Evolutionary conservation across 2,113 vertebrate species (phyloP).

Genomic region (Cyprinodon variegatus): DNA sequence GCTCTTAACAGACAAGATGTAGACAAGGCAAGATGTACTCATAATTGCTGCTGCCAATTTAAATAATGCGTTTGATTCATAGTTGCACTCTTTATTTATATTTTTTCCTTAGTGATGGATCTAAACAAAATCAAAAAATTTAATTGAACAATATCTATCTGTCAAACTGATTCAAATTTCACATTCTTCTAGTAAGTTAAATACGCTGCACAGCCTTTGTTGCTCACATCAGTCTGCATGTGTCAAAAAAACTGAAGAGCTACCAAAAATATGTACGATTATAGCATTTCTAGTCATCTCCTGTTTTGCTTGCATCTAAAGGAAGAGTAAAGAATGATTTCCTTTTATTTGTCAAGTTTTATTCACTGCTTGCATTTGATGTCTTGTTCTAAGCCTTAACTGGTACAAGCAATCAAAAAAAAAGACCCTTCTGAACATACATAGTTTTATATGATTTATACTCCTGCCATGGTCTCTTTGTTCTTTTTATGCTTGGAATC

Average conservation of each 20-base stretch:
- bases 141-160: no score
- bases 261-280: background rate
- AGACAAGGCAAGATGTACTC: no score
- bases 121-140: no score
- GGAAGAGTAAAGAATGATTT: background rate
- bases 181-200: no score
- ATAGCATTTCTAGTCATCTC: constrained; percentile 4
- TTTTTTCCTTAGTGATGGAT: no score
- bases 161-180: no score
- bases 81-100: no score
- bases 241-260: background rate
- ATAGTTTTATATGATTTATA: constrained; percentile 32
- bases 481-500: constrained; percentile 40
- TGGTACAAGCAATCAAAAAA: constrained; percentile 4
- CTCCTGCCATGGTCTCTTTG: constrained; percentile 48
- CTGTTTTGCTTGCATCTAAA: background rate
- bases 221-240: background rate
- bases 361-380: background rate
- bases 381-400: constrained; percentile 9
- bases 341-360: background rate
- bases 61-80: no score
- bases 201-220: no score
- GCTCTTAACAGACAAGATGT: no score
- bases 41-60: no score
- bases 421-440: background rate